Conservation (phyloP, 2,888 invertebrate species). For the Netelia inedita region DNA sequence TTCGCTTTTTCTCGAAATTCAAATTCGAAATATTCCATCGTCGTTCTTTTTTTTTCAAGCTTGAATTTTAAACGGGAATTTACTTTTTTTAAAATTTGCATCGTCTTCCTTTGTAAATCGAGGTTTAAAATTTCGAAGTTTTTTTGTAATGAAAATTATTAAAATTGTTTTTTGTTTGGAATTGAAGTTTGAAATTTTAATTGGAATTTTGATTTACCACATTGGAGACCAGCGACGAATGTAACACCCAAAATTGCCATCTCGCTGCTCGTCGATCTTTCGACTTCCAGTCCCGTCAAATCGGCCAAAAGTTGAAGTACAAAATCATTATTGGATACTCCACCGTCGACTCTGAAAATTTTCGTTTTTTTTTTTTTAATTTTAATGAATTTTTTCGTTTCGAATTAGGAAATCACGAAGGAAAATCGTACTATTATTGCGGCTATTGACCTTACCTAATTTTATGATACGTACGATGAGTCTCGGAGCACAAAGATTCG, state of each 20-base stretch:
- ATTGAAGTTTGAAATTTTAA: too few species aligned
- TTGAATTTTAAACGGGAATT: too few species aligned
- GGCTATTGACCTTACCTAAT: conserved; percentile 86
- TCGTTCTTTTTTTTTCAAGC: too few species aligned
- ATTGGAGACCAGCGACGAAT: conserved; percentile 92
- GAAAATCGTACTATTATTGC: background rate
- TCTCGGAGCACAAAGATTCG: conserved; percentile 90
- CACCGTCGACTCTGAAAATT: conserved; percentile 93
- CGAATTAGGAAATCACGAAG: background rate
- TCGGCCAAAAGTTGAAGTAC: conserved; percentile 95
- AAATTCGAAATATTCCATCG: too few species aligned
- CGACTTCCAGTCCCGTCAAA: conserved; percentile 91
- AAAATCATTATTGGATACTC: conserved; percentile 98
- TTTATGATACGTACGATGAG: conserved; percentile 86
- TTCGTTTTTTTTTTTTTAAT: background rate
- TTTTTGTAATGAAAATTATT: too few species aligned
- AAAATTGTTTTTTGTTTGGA: too few species aligned
- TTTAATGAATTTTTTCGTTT: conserved; percentile 2
- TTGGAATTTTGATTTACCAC: conserved; percentile 86
- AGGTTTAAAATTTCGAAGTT: too few species aligned
- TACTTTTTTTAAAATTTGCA: too few species aligned
- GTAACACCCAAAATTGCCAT: conserved; percentile 95
- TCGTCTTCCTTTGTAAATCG: too few species aligned
- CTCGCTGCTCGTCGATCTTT: conserved; percentile 91
- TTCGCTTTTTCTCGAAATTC: too few species aligned